phyloP scores from a whole-genome alignment of 2,888 invertebrate species.

The Pachydiplax longipennis region DNA sequence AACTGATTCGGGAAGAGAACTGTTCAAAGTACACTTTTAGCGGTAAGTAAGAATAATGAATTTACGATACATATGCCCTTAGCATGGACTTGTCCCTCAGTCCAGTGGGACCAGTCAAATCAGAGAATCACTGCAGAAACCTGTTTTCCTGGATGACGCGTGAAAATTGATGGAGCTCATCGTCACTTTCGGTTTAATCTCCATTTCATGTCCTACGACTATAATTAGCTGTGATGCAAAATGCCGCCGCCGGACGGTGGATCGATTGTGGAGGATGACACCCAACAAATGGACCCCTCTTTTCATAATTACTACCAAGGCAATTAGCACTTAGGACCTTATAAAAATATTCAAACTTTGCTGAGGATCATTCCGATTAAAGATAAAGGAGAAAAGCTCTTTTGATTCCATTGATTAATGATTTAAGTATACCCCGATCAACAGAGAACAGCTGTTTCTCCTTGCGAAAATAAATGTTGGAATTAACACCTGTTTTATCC shows the following conservation, averaged over 20 bases:
- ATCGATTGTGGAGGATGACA: background rate
- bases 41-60: too few species aligned
- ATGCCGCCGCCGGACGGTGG: background rate
- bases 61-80: too few species aligned
- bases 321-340: background rate
- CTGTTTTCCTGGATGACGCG: slow-evolving; percentile 3
- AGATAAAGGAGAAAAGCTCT: background rate
- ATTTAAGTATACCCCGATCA: too few species aligned
- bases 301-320: background rate
- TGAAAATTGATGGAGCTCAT: slow-evolving; percentile 17
- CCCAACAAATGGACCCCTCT: background rate
- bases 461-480: too few species aligned
- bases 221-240: slow-evolving; percentile 15
- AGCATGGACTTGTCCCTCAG: too few species aligned
- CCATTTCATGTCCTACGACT: slow-evolving; percentile 4
- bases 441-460: too few species aligned
- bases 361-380: background rate
- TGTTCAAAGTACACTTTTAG: too few species aligned
- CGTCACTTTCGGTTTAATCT: slow-evolving; percentile 12
- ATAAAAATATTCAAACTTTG: background rate
- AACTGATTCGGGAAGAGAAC: too few species aligned
- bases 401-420: too few species aligned
- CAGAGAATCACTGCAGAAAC: background rate
- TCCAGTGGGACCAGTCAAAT: background rate
- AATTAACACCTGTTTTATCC: too few species aligned